A percentile compares a stretch with the other conserved stretches of the same genome.
phyloP scores from a whole-genome alignment of 2,113 vertebrate species.

The Xerus inauris region DNA sequence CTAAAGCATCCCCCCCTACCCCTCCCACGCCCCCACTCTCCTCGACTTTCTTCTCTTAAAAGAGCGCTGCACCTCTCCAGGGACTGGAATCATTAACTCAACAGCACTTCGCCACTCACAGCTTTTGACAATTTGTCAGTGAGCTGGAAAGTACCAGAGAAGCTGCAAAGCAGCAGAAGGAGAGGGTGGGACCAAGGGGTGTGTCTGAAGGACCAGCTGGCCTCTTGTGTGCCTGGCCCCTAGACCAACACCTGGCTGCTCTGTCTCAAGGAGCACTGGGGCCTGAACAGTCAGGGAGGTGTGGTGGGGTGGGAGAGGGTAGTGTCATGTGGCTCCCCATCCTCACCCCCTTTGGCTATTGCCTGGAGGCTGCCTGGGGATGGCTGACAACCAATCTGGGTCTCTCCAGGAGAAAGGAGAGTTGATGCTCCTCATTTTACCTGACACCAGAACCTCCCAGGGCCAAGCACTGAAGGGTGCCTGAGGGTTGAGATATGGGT shows the following conservation, averaged over 20 bases:
- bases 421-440: rapidly evolving
- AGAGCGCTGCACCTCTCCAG: slow-evolving; percentile 69
- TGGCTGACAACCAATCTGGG: background rate
- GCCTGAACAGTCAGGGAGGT: background rate
- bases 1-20: slow-evolving; percentile 48
- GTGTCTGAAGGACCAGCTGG: background rate
- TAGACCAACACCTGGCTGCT: rapidly evolving
- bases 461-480: rapidly evolving
- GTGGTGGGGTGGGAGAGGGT: background rate
- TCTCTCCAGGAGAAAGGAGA: background rate
- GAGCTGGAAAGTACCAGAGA: slow-evolving; percentile 74
- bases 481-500: background rate
- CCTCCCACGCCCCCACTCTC: slow-evolving; percentile 30
- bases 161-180: background rate
- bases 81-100: slow-evolving; percentile 70
- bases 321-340: background rate
- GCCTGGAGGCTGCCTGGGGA: background rate
- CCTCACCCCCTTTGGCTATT: background rate
- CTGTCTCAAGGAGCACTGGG: background rate
- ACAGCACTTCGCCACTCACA: slow-evolving; percentile 74
- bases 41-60: slow-evolving; percentile 63
- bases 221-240: rapidly evolving
- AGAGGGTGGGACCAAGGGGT: background rate
- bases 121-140: slow-evolving; percentile 74
- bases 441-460: background rate